These are phyloP conservation scores for Tenualosa ilisha DNA, from an alignment of 2,797 vertebrate species.

Conservation along the genomic window DNA sequence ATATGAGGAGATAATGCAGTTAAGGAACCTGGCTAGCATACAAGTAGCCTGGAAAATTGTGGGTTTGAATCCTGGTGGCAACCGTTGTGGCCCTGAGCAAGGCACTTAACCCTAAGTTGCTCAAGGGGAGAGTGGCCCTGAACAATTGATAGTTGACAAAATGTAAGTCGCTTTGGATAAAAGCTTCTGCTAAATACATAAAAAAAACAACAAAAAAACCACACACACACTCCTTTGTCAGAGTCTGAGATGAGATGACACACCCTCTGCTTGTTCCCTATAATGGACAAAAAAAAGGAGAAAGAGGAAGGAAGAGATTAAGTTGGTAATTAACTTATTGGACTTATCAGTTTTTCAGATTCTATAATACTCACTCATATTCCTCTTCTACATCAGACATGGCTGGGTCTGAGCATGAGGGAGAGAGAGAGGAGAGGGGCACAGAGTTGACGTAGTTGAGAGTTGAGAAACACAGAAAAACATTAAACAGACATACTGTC, in stretches of 20 bases:
- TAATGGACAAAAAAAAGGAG: neutral
- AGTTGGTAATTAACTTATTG: neutral
- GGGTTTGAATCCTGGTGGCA: too few relatives aligned
- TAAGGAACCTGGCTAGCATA: too few relatives aligned
- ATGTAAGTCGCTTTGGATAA: too few relatives aligned
- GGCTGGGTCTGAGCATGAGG: constrained; percentile 28
- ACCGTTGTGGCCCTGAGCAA: too few relatives aligned
- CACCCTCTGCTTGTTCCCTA: constrained; percentile 73
- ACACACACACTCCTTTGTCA: neutral
- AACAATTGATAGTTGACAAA: too few relatives aligned
- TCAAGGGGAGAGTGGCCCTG: too few relatives aligned
- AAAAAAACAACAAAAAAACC: neutral
- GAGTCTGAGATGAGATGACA: constrained; percentile 22
- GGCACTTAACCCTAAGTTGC: too few relatives aligned
- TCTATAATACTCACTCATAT: constrained; percentile 56
- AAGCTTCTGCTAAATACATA: too few relatives aligned
- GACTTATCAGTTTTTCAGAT: neutral
- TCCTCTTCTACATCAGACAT: constrained; percentile 64
- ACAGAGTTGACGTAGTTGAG: neutral
- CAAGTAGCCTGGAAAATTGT: too few relatives aligned
- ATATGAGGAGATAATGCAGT: too few relatives aligned
- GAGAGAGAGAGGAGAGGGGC: neutral
- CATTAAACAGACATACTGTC: too few relatives aligned
- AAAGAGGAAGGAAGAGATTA: neutral
- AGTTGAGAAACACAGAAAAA: too few relatives aligned